A percentile compares a stretch with the other conserved stretches of the same genome.
These are phyloP conservation scores for Myrmophylax atrothorax DNA, from an alignment of 2,113 vertebrate genomes.

Conservation along the genomic window DNA sequence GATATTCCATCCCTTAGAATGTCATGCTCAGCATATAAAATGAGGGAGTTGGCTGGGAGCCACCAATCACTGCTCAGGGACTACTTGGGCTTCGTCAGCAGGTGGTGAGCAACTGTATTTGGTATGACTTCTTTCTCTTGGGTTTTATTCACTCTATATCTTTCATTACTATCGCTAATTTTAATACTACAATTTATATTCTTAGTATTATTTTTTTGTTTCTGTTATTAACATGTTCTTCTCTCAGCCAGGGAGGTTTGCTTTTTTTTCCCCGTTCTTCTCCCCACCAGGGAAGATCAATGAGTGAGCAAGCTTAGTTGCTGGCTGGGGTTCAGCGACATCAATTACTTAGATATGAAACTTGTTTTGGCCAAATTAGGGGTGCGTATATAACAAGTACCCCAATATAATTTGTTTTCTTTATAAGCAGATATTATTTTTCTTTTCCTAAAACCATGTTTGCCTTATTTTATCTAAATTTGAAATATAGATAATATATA, in stretches of 20 bases:
- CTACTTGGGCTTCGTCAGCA: accelerated
- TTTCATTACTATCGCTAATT: neutral
- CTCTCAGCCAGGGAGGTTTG: neutral
- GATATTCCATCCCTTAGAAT: neutral
- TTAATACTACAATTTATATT: neutral
- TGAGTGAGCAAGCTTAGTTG: neutral
- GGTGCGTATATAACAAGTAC: neutral
- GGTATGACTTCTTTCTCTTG: neutral
- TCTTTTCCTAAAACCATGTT: neutral
- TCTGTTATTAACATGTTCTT: neutral
- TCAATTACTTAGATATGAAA: neutral
- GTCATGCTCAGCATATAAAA: neutral
- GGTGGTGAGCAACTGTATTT: neutral
- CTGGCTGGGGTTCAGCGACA: neutral
- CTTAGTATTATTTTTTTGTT: neutral
- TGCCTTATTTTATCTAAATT: neutral
- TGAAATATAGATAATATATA: neutral
- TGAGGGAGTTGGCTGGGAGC: neutral
- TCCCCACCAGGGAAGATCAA: neutral
- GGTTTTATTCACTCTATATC: neutral
- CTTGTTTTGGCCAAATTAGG: neutral
- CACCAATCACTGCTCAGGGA: accelerated
- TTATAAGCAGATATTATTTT: neutral
- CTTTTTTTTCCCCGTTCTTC: neutral
- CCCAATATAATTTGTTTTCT: neutral